Evolutionary conservation across 1,140 invertebrate genomes (phyloP), one percentile per base, ranked within the genome.

Genomic region (Homalodisca vitripennis): DNA sequence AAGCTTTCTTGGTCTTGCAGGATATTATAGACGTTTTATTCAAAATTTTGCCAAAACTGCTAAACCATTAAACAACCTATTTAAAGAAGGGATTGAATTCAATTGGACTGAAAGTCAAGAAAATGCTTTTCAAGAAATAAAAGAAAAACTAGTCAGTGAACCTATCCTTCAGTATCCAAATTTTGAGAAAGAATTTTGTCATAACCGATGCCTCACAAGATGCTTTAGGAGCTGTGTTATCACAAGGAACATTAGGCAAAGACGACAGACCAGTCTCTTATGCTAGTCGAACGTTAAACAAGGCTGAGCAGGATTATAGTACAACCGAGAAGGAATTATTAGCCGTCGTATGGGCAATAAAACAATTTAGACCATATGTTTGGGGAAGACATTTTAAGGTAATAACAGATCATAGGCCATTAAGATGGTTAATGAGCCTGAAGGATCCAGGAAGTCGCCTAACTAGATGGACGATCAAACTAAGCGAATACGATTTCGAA

Each of bases 341-440:
- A 29, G 79, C 78, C 1, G 78, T 81, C 6, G 73, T 85, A 1
- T 81, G 77, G 75, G 77, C 77, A 0, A 73, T 81, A 0, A 73
- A 81, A 57, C 75, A 83, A 34, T 85, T 84, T 68, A 67, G 78
- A 66, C 76, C 78, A 27, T 86, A 83, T 74, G 66, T 87, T 1
- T 80, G 79, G 67, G 80, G 80, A 20, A 75, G 64, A 32, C 76
- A 81, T 57, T 86, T 86, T 70, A 80, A 71, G 24, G 76, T 86
- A 0, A 65, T 80, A 13, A 86, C 82, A 0, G 84, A 87, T 70
- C 81, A 86, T 71, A 75, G 76, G 71, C 79, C 82, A 0, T 71
- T 86, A 22, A 75, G 71, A 31, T 85, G 80, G 79, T 71, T 86
- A 1, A 76, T 79, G 31, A 79, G 77, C 13, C 67, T 82, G 0